Evolutionary conservation across 2,888 invertebrate species (phyloP).

Genomic region (Sinohyriopsis cumingii): DNA sequence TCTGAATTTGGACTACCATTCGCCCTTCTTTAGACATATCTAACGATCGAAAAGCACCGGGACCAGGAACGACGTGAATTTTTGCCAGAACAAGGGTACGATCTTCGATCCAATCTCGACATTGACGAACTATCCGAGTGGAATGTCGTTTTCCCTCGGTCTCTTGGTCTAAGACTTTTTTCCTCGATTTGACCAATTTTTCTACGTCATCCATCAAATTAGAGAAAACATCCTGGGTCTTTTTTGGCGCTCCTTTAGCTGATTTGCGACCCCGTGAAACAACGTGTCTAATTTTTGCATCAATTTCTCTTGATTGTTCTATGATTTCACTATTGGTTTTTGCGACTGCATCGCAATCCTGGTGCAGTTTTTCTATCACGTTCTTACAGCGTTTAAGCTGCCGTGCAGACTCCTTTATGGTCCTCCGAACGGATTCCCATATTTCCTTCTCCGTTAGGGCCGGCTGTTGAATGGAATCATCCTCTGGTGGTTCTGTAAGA

Average conservation of each 20-base stretch:
- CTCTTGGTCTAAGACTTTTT: constrained; percentile 37
- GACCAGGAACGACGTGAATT: constrained; percentile 16
- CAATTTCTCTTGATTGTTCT: constrained; percentile 40
- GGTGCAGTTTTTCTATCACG: constrained; percentile 48
- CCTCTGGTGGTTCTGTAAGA: constrained; percentile 29
- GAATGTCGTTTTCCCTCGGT: constrained; percentile 42
- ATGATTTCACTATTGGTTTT: constrained; percentile 44
- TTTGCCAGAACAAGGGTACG: constrained; percentile 27
- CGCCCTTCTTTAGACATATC: constrained; percentile 5
- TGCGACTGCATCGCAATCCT: constrained; percentile 45
- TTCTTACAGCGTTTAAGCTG: constrained; percentile 38
- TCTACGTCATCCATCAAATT: constrained; percentile 50
- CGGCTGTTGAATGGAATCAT: constrained; percentile 15
- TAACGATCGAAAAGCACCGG: constrained; percentile 7
- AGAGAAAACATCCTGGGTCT: constrained; percentile 44
- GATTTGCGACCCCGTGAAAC: constrained; percentile 30
- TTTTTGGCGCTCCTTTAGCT: constrained; percentile 34
- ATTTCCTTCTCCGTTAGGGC: constrained; percentile 29
- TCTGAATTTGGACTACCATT: constrained; percentile 7
- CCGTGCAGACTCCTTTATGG: constrained; percentile 29
- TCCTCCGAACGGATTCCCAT: constrained; percentile 35
- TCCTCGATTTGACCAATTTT: constrained; percentile 34
- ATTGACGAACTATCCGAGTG: constrained; percentile 41
- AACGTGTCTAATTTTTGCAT: constrained; percentile 37
- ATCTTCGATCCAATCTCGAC: constrained; percentile 44